Percentiles rank a stretch among this genome's conserved stretches.
These are phyloP conservation scores for Arrhopalites spinosus DNA, from an alignment of 2,888 invertebrate species.

Conservation along the genomic window DNA sequence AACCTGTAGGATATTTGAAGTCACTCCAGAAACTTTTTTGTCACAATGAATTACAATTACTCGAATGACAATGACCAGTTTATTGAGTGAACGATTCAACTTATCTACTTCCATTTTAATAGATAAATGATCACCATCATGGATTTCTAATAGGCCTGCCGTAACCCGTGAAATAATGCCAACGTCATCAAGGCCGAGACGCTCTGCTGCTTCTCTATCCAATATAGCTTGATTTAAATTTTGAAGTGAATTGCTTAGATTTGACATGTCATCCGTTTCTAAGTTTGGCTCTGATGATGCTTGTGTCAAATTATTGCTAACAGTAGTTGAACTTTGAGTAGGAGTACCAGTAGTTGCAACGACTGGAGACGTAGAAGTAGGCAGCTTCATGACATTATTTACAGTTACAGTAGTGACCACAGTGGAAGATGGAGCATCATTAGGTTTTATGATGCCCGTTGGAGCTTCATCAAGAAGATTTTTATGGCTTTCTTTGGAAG, in stretches of 20 bases:
- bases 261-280: neutral
- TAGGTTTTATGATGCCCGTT: neutral
- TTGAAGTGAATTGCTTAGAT: conserved; percentile 41
- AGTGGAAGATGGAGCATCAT: neutral
- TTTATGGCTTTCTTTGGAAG: conserved; percentile 1
- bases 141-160: conserved; percentile 17
- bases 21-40: conserved; percentile 50
- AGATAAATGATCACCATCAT: conserved; percentile 19
- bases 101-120: conserved; percentile 47
- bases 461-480: neutral
- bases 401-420: neutral
- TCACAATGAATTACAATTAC: conserved; percentile 54
- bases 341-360: neutral
- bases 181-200: conserved; percentile 41
- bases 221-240: conserved; percentile 54
- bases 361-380: neutral
- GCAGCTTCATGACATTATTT: neutral
- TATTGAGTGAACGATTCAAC: conserved; percentile 48
- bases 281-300: no score
- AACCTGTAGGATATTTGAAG: conserved; percentile 55
- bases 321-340: neutral
- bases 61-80: conserved; percentile 49
- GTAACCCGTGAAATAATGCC: conserved; percentile 15
- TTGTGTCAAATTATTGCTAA: neutral
- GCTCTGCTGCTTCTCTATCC: conserved; percentile 54